A percentile compares a stretch with the other conserved stretches of the same genome.
Conservation (phyloP, 2,797 vertebrate genomes). For the Prionace glauca region DNA sequence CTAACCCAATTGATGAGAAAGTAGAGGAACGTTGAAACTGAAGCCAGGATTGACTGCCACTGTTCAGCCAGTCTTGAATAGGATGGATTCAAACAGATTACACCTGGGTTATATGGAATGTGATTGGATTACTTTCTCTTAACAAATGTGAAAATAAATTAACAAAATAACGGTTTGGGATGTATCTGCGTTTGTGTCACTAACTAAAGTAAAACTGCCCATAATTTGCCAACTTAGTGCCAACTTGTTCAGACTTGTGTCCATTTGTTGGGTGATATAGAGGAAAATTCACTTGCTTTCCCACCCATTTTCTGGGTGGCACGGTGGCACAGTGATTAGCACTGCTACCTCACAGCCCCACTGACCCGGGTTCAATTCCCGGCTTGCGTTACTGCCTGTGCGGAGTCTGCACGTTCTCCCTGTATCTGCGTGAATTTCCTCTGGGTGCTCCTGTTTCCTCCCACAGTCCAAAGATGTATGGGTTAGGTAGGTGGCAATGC, state of each 20-base stretch:
- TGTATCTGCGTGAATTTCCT: no score
- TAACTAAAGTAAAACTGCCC: neutral
- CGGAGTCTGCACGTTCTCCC: no score
- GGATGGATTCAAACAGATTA: neutral
- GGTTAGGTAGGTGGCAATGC: no score
- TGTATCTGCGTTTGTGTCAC: neutral
- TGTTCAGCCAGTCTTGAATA: neutral
- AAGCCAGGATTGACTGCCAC: neutral
- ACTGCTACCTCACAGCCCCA: no score
- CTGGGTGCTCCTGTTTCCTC: no score
- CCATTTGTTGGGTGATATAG: neutral
- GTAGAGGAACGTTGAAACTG: neutral
- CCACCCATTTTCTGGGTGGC: neutral
- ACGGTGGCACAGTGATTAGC: no score
- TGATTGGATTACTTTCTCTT: neutral
- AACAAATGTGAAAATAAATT: neutral
- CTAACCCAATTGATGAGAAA: conserved; percentile 17
- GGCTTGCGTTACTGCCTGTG: no score
- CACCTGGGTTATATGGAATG: neutral
- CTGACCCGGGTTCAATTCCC: no score
- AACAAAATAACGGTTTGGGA: neutral
- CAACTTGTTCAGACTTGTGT: neutral
- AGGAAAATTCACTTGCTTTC: neutral
- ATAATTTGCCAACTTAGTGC: neutral
- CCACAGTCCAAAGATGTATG: no score